Base-by-base conservation (phyloP, 2,888 invertebrate genomes). In the Phyto melanocephala region DNA sequence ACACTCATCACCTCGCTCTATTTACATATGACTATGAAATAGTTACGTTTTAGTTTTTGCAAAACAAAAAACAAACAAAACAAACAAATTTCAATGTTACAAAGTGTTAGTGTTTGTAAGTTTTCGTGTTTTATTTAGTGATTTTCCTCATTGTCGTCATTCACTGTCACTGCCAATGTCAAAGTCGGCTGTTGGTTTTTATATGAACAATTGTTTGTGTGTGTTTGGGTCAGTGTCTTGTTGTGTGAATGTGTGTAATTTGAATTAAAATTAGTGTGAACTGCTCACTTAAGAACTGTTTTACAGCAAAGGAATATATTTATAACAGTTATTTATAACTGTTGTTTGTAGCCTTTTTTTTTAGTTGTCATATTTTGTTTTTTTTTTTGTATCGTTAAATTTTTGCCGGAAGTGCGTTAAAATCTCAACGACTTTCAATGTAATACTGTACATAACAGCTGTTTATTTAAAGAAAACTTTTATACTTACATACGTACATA, bases 81-180 rank as follows among this genome's bases (percentile, higher is more conserved):
- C n/a, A n/a, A n/a, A n/a, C n/a, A n/a, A n/a, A 56, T 47, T 56
- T 76, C 67, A 76, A 60, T 76, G 68, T 68, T 76, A 68, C n/a
- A 67, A 52, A 35, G 37, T 15, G 11, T 22, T 2, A 60, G 20
- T 70, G 22, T 24, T 6, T 75, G 63, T 58, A 20, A 11, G 28
- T 28, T 28, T 37, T 70, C 24, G 65, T 58, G 7, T 56, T 56
- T 45, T 45, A 28, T 77, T 62, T 45, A 50, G 63, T 67, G 75
- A 80, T 80, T 81, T 81, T 80, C 80, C 76, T 81, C 81, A 80
- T 81, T 85, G 81, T 70, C 78, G 81, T 83, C 81, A 80, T 80
- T 80, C 67, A 78, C 74, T 83, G 81, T 79, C 83, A 84, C 77
- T 86, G 84, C 80, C 86, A 87, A 84, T 84, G 84, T 79, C 87